Percentiles rank a stretch among this genome's conserved stretches.
Conservation (phyloP, 2,888 invertebrate genomes). For the Reticulitermes lucifugus region DNA sequence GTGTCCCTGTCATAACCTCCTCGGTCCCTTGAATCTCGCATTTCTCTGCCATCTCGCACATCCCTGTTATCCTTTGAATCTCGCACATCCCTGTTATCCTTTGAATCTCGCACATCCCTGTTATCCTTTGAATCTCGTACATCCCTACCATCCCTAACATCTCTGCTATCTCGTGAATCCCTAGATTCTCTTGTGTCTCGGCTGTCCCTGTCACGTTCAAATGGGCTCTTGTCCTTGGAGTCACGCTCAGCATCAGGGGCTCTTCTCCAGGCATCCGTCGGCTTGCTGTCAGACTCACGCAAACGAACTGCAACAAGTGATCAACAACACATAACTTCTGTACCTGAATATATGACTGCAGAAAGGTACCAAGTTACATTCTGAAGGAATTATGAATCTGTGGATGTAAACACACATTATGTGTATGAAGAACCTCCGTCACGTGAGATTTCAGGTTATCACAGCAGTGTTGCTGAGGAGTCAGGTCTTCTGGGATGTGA, state of each 20-base stretch:
- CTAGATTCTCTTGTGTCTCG: background rate
- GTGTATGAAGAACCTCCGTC: no score
- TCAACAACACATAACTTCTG: background rate
- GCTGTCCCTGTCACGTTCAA: slow-evolving; percentile 15
- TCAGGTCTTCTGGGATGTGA: no score
- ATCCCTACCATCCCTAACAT: slow-evolving; percentile 34
- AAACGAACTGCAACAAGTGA: background rate
- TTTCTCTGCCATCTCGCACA: slow-evolving; percentile 30
- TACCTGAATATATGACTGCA: background rate
- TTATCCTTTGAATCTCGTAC: slow-evolving; percentile 37
- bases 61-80: slow-evolving; percentile 38
- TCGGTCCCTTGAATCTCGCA: slow-evolving; percentile 44
- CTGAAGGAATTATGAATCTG: no score
- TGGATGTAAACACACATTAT: no score
- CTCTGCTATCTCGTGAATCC: background rate
- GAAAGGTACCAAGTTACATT: no score
- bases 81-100: slow-evolving; percentile 14
- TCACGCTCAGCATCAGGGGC: slow-evolving; percentile 16
- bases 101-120: slow-evolving; percentile 18
- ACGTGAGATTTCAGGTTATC: no score
- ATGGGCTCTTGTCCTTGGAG: background rate
- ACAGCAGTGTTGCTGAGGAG: no score
- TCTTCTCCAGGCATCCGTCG: slow-evolving; percentile 18
- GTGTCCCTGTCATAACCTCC: slow-evolving; percentile 51
- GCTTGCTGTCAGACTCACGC: slow-evolving; percentile 10